Conservation (phyloP, 2,888 invertebrate genomes). For the Ormyrus rosae region DNA sequence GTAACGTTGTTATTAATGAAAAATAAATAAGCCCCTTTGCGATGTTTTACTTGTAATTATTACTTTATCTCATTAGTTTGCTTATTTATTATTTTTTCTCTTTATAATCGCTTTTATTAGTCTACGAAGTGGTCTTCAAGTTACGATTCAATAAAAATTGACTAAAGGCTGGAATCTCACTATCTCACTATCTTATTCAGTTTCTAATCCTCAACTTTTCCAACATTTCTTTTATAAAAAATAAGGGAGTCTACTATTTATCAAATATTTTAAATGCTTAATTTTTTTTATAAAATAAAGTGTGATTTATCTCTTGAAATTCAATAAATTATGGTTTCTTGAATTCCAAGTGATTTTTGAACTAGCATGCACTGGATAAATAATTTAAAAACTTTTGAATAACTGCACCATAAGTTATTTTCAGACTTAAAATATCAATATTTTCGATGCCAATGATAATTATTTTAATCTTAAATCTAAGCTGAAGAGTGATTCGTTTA, state of each 20-base stretch:
- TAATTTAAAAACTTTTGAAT: no score
- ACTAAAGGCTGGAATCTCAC: conserved; percentile 13
- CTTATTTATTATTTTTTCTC: conserved; percentile 41
- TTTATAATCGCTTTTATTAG: conserved; percentile 41
- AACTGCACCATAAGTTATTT: no score
- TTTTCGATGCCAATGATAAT: not conserved
- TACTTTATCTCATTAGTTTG: conserved; percentile 46
- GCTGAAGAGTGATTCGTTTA: not conserved
- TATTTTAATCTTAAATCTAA: conserved; percentile 1
- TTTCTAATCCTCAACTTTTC: no score
- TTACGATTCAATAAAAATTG: conserved; percentile 25
- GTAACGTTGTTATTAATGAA: conserved; percentile 52
- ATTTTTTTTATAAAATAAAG: conserved; percentile 9
- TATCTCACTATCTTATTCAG: not conserved
- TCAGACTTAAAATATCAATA: no score
- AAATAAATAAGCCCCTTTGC: conserved; percentile 62
- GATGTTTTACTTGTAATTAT: conserved; percentile 50
- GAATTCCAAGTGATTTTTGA: no score
- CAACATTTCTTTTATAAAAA: no score
- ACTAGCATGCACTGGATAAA: no score
- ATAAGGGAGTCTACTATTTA: no score
- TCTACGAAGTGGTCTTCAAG: conserved; percentile 44
- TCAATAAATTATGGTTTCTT: no score
- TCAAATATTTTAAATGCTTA: no score
- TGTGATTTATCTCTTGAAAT: not conserved